Conservation (phyloP, 2,888 invertebrate genomes). For the Agrotis exclamationis region DNA sequence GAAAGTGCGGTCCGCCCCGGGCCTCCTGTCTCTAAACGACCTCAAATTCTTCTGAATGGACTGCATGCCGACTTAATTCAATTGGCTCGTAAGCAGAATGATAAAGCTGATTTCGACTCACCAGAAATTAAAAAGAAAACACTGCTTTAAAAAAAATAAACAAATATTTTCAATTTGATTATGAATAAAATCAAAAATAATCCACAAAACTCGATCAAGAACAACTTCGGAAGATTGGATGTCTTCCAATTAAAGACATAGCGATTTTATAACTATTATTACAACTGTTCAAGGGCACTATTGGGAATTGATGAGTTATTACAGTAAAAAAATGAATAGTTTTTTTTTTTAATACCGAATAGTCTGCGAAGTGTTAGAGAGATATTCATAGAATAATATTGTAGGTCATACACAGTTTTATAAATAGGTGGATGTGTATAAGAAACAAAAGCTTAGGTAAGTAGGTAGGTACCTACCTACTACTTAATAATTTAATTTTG, state of each 20-base stretch:
- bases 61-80: too few relatives aligned
- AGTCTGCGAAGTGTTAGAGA: too few relatives aligned
- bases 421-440: too few relatives aligned
- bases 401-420: too few relatives aligned
- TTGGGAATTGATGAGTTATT: background rate
- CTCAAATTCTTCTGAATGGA: too few relatives aligned
- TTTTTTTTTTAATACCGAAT: too few relatives aligned
- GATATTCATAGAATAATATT: too few relatives aligned
- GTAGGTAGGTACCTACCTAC: too few relatives aligned
- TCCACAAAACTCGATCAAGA: slow-evolving; percentile 35
- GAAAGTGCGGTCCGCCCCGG: too few relatives aligned
- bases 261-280: slow-evolving; percentile 46
- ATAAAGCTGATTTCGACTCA: slow-evolving; percentile 1
- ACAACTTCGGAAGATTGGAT: slow-evolving; percentile 49
- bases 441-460: too few relatives aligned
- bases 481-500: too few relatives aligned
- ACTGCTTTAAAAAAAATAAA: background rate
- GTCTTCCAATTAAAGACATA: slow-evolving; percentile 53
- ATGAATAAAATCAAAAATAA: slow-evolving; percentile 18
- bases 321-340: background rate
- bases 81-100: background rate
- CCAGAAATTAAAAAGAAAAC: slow-evolving; percentile 14
- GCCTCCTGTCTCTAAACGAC: too few relatives aligned
- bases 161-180: slow-evolving; percentile 13
- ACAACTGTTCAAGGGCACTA: slow-evolving; percentile 49